These are phyloP conservation scores for Sciaenops ocellatus DNA, from an alignment of 2,797 vertebrate genomes.

Conservation along the genomic window DNA sequence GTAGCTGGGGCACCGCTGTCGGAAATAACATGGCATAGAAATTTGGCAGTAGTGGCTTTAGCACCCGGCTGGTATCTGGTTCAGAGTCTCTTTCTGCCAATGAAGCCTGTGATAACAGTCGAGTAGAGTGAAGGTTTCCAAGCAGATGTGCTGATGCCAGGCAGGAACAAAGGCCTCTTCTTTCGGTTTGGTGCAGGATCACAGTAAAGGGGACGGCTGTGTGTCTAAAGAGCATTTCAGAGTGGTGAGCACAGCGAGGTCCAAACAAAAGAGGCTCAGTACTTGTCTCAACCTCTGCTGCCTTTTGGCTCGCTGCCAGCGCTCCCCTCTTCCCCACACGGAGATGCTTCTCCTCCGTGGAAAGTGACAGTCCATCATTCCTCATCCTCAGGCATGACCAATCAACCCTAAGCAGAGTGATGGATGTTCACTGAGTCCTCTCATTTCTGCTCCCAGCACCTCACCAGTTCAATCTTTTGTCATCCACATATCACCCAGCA, in stretches of 20 bases:
- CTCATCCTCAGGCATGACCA: slow-evolving; percentile 62
- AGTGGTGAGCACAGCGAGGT: slow-evolving; percentile 13
- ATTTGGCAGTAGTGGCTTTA: slow-evolving; percentile 48
- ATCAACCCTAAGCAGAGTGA: slow-evolving; percentile 68
- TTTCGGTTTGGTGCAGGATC: slow-evolving; percentile 35
- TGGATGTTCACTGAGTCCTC: slow-evolving; percentile 59
- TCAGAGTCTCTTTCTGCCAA: slow-evolving; percentile 52
- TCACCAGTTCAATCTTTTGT: slow-evolving; percentile 39
- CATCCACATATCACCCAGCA: slow-evolving; percentile 18
- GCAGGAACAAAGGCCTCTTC: slow-evolving; percentile 49
- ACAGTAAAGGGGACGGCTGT: slow-evolving; percentile 34
- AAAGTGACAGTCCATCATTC: slow-evolving; percentile 61
- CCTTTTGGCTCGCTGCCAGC: slow-evolving; percentile 35
- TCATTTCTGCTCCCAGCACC: slow-evolving; percentile 31
- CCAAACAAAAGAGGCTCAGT: slow-evolving; percentile 59
- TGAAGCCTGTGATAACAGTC: slow-evolving; percentile 13
- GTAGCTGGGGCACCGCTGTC: slow-evolving; percentile 57
- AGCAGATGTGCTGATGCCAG: slow-evolving; percentile 57
- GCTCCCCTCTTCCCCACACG: slow-evolving; percentile 4
- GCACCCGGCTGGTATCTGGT: slow-evolving; percentile 43
- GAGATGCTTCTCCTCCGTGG: slow-evolving; percentile 38
- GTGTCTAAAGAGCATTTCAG: slow-evolving; percentile 58
- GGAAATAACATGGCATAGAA: slow-evolving; percentile 66
- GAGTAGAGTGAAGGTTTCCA: slow-evolving; percentile 48
- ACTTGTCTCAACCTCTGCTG: slow-evolving; percentile 48